A percentile compares a stretch with the other conserved stretches of the same genome.
Conservation (phyloP, 2,888 invertebrate genomes). For the Noctua janthina region DNA sequence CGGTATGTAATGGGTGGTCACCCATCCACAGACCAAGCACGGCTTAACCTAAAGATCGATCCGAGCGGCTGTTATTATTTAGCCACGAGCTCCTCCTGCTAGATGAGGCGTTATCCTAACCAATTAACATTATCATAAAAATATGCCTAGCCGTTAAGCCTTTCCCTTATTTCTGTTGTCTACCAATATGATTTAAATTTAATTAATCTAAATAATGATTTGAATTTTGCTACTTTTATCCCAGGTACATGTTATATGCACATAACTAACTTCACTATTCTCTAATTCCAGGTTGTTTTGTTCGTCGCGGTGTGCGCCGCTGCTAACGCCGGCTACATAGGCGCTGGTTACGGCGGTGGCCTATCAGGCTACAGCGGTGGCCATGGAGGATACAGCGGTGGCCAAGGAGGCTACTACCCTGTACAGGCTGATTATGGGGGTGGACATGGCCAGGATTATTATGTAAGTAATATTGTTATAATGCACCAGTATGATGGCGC, state of each 20-base stretch:
- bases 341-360: slow-evolving; percentile 64
- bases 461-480: slow-evolving; percentile 73
- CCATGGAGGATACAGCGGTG: slow-evolving; percentile 47
- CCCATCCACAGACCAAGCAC: too few species aligned
- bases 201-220: too few species aligned
- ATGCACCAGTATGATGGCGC: neutral
- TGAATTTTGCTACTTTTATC: neutral
- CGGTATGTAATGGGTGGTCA: too few species aligned
- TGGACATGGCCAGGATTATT: slow-evolving; percentile 79
- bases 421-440: neutral
- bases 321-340: slow-evolving; percentile 80
- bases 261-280: neutral
- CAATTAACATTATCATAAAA: too few species aligned
- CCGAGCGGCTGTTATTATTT: too few species aligned
- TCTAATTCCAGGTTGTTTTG: slow-evolving; percentile 77
- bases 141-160: too few species aligned
- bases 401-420: slow-evolving; percentile 24
- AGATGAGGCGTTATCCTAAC: too few species aligned
- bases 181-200: too few species aligned
- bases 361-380: slow-evolving; percentile 47
- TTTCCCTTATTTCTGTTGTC: too few species aligned
- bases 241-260: neutral
- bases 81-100: too few species aligned
- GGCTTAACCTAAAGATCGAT: too few species aligned
- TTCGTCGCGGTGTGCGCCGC: slow-evolving; percentile 78